A percentile compares a stretch with the other conserved stretches of the same genome.
phyloP scores from a whole-genome alignment of 2,888 invertebrate species.

The Xestia xanthographa region DNA sequence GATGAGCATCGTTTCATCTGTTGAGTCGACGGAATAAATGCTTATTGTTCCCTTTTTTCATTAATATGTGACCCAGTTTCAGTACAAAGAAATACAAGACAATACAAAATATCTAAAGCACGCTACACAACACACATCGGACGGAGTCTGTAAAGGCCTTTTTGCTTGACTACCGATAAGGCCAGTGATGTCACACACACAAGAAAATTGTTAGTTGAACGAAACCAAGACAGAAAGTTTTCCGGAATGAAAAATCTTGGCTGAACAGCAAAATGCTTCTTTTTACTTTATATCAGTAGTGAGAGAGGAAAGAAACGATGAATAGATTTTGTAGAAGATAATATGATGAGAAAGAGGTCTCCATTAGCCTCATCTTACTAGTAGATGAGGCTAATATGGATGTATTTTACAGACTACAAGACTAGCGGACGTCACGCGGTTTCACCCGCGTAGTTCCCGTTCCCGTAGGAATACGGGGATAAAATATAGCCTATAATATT shows the following conservation, averaged over 20 bases:
- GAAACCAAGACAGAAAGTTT: background rate
- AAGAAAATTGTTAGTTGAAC: background rate
- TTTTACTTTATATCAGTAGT: no score
- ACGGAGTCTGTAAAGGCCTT: slow-evolving; percentile 16
- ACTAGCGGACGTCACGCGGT: no score
- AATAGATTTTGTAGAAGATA: background rate
- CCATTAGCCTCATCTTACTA: no score
- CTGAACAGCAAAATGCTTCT: background rate
- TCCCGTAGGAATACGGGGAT: no score
- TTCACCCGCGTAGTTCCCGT: no score
- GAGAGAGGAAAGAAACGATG: background rate
- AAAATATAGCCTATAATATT: no score
- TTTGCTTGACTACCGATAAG: slow-evolving; percentile 12
- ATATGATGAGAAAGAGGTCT: background rate
- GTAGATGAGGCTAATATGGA: background rate
- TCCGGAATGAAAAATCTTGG: background rate
- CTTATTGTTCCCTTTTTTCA: slow-evolving; percentile 34
- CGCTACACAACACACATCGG: slow-evolving; percentile 7
- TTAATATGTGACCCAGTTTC: slow-evolving; percentile 41
- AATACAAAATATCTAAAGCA: slow-evolving; percentile 37
- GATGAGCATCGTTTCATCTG: background rate
- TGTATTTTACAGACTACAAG: background rate
- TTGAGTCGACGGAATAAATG: background rate
- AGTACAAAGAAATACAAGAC: slow-evolving; percentile 22
- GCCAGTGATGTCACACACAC: background rate